These are phyloP conservation scores for Zygogramma bicolorata DNA, from an alignment of 2,888 invertebrate genomes.

Conservation along the genomic window DNA sequence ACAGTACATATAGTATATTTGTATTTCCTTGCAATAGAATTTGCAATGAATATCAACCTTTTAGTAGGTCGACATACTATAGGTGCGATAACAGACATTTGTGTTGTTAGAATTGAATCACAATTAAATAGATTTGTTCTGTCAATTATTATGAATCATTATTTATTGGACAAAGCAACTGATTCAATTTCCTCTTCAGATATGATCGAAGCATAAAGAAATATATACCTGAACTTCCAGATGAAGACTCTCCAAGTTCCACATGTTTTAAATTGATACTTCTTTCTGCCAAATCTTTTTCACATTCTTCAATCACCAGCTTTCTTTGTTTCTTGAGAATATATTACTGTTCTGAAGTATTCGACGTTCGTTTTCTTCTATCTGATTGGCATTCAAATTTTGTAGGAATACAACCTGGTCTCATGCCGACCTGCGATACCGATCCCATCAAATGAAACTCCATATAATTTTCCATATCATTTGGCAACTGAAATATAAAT, in stretches of 20 bases:
- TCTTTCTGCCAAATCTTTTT: neutral
- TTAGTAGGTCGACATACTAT: no score
- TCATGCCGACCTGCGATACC: constrained; percentile 14
- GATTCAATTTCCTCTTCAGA: neutral
- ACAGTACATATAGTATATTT: no score
- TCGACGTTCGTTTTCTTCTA: constrained; percentile 7
- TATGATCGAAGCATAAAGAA: neutral
- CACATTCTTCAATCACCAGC: neutral
- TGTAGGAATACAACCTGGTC: constrained; percentile 11
- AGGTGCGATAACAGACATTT: no score
- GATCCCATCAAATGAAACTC: constrained; percentile 11
- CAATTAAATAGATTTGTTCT: no score
- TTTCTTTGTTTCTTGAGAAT: constrained; percentile 8
- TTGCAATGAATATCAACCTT: no score
- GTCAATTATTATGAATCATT: neutral
- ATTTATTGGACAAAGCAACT: neutral
- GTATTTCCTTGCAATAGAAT: no score
- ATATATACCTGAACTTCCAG: constrained; percentile 5
- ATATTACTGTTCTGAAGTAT: constrained; percentile 1
- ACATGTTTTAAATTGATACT: neutral
- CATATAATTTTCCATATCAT: constrained; percentile 23
- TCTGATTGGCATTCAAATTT: constrained; percentile 13
- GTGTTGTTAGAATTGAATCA: no score
- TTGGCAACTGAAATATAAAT: constrained; percentile 11
- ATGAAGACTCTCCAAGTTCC: neutral